Evolutionary conservation across 2,113 vertebrate species (phyloP), one percentile per base, ranked within the genome.

Genomic region (Crotalus viridis): DNA sequence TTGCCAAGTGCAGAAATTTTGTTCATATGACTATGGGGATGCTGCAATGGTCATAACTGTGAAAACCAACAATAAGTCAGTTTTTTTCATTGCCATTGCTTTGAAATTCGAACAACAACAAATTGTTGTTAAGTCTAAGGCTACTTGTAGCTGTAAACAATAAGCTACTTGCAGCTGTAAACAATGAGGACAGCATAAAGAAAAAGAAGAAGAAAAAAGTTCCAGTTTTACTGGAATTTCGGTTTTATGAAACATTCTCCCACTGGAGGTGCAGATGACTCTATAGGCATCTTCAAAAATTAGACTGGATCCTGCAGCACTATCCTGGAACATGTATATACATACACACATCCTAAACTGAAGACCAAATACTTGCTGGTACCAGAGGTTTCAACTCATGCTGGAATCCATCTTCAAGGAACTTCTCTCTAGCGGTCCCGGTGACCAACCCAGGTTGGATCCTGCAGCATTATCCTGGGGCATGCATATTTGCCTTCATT

Each of bases 371-470:
- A 51, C 8, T 1, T 51, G 48, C 48, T 51, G 48, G 48, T 51
- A 69, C 13, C 64, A 69, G 28, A 69, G 28, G 12, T 69, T 69
- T n/a, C 61, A 69, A 13, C 28, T 69, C 12, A 69, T 17, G 12
- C 13, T n/a, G 12, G 64, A 33, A 13, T 1, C 64, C n/a, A 69
- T 33, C 64, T 69, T 69, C 61, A 69, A 4, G 28, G 10, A 69
- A 69, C 61, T 2, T n/a, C 28, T 15, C 64, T 33, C 28, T 6
- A 17, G 28, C 0, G 1, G 64, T 33, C 0, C 64, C 0, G 0
- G 64, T 33, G 64, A 33, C 5, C 13, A 1, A 69, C 5, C 28
- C 28, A 69, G 28, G 15, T 69, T 33, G 28, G 12, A 69, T 33
- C 5, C 64, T 69, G 64, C 64, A 69, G 13, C 28, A 69, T 69